A percentile compares a stretch with the other conserved stretches of the same genome.
Conservation (phyloP, 2,113 vertebrate species). For the Stigmatopora nigra region DNA sequence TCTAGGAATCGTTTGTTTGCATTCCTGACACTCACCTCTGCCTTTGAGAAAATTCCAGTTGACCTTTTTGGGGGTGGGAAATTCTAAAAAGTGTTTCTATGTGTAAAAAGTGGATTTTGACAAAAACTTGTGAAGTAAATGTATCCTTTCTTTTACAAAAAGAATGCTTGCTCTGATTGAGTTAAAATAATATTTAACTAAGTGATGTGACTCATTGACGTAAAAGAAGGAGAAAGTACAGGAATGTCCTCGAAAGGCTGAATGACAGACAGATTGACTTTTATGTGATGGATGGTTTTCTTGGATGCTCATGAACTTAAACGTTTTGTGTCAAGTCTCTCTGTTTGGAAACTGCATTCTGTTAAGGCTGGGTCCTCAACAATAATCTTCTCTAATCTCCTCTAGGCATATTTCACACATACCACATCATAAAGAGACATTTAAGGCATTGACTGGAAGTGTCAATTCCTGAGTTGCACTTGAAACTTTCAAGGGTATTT, state of each 20-base stretch:
- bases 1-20: no score
- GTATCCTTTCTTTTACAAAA: no score
- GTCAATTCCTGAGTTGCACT: not conserved
- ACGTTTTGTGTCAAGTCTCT: conserved; percentile 56
- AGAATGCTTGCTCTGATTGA: no score
- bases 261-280: not conserved
- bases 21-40: no score
- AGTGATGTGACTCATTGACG: not conserved
- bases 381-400: no score
- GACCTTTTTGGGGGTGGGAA: no score
- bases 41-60: no score
- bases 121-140: no score
- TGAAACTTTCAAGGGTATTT: not conserved
- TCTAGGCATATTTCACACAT: no score
- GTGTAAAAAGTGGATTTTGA: no score
- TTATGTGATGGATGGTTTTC: conserved; percentile 31
- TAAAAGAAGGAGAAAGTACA: not conserved
- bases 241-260: not conserved
- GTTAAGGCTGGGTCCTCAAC: no score
- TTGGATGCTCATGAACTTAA: conserved; percentile 40
- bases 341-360: conserved; percentile 5
- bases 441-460: conserved; percentile 14
- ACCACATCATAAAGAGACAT: conserved; percentile 56
- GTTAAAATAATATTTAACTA: not conserved
- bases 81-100: no score